Conservation (phyloP, 2,888 invertebrate species). For the Eustalomyia histrio region DNA sequence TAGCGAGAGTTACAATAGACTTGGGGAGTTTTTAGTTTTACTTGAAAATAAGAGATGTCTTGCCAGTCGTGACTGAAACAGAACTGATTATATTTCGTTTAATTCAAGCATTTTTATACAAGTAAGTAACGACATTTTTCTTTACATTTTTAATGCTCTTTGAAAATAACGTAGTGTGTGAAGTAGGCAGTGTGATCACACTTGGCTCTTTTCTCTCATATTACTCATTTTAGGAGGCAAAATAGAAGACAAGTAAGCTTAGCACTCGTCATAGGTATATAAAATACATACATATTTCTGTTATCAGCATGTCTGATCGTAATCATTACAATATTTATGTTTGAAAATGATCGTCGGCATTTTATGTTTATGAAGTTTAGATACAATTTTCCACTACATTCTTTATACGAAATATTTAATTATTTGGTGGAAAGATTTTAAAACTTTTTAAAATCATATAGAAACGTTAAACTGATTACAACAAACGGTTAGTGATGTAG, state of each 20-base stretch:
- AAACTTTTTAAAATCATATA: not conserved
- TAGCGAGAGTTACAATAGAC: not conserved
- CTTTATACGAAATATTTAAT: too few relatives aligned
- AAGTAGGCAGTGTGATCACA: not conserved
- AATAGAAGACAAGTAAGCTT: not conserved
- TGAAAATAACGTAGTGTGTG: not conserved
- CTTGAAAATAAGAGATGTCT: constrained; percentile 41
- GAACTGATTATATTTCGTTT: constrained; percentile 54
- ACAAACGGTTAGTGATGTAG: too few relatives aligned
- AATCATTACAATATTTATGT: not conserved
- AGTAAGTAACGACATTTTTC: not conserved
- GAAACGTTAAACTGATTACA: not conserved
- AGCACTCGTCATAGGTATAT: not conserved
- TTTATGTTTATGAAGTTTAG: not conserved
- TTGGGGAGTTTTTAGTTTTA: not conserved
- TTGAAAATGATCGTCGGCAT: not conserved
- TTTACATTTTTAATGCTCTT: not conserved
- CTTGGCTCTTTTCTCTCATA: not conserved
- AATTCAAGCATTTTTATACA: constrained; percentile 56
- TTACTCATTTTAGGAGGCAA: not conserved
- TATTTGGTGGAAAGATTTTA: not conserved
- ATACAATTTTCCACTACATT: not conserved
- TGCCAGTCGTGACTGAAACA: constrained; percentile 64
- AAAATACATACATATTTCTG: not conserved
- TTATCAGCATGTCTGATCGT: not conserved